A percentile compares a stretch with the other conserved stretches of the same genome.
Conservation (phyloP, 2,888 invertebrate species). For the Platerodrilus igneus region DNA sequence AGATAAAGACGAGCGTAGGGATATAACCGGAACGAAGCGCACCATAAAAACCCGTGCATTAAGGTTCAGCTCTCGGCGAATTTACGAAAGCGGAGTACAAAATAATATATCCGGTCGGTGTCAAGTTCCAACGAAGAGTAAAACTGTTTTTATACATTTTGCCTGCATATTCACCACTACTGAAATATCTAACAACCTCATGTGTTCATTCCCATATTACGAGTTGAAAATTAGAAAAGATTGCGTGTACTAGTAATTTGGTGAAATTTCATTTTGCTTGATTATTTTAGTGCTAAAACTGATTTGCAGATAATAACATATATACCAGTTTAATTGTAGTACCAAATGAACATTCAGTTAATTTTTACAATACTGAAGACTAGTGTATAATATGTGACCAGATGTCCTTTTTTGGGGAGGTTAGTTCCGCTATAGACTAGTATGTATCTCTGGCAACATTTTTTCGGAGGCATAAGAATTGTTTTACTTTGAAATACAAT, state of each 20-base stretch:
- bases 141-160: conserved; percentile 22
- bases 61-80: conserved; percentile 18
- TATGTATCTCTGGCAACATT: no score
- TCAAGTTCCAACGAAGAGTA: conserved; percentile 24
- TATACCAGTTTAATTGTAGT: no score
- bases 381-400: no score
- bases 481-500: no score
- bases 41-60: conserved; percentile 11
- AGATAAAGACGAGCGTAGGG: conserved; percentile 12
- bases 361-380: no score
- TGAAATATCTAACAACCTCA: conserved; percentile 29
- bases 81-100: conserved; percentile 24
- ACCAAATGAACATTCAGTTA: no score
- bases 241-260: conserved; percentile 15
- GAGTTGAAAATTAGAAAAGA: conserved; percentile 21
- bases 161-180: conserved; percentile 22
- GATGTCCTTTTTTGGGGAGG: no score
- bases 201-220: conserved; percentile 31
- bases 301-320: no score
- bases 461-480: no score
- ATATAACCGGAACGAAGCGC: conserved; percentile 12
- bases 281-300: no score
- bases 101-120: conserved; percentile 31
- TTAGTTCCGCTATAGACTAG: no score
- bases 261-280: no score